Base-by-base conservation (phyloP, 2,888 invertebrate species). In the Empis livida region DNA sequence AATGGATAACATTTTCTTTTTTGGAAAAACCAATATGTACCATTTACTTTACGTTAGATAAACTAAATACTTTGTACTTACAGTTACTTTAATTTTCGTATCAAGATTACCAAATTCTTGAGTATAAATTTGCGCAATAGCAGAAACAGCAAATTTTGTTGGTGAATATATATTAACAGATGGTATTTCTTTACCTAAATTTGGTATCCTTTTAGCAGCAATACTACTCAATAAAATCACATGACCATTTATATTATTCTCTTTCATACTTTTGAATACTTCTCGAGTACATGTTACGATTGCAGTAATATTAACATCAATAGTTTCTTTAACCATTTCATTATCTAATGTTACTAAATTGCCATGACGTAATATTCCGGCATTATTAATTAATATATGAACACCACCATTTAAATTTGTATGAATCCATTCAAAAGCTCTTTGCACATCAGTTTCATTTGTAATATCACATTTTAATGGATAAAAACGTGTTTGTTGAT, bases 381-480 rank as follows among this genome's bases (percentile, higher is more conserved):
- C 79, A 60, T 78, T 78, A 56, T 79, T 80, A 13, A 80, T 60
- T 38, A 78, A 68, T 9, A 80, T 71, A 58, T 78, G 75, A 16
- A 76, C 68, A 11, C 75, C 74, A 0, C 78, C 78, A 41, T 27
- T 27, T 5, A 75, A 55, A 11, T 68, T 60, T 10, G 64, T 54
- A 14, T 75, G 71, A 47, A 76, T 70, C 67, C 68, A 71, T 15
- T 63, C 59, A 57, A 80, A 80, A 30, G 74, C 71, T 3, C 58
- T 58, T 35, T 71, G 55, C 39, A 81, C 73, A 3, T 78, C 73
- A 2, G 70, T 63, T 52, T 77, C 76, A 10, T 71, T 68, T 1
- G 65, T 62, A 1, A 79, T 59, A 56, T 80, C 78, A 44, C 67
- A 67, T 44, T 57, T 56, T 9, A 53, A 56, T 23, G 56, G 55